Percentiles rank a stretch among this genome's conserved stretches.
Conservation (phyloP, 2,797 vertebrate genomes). For the Enteromius anoplus region DNA sequence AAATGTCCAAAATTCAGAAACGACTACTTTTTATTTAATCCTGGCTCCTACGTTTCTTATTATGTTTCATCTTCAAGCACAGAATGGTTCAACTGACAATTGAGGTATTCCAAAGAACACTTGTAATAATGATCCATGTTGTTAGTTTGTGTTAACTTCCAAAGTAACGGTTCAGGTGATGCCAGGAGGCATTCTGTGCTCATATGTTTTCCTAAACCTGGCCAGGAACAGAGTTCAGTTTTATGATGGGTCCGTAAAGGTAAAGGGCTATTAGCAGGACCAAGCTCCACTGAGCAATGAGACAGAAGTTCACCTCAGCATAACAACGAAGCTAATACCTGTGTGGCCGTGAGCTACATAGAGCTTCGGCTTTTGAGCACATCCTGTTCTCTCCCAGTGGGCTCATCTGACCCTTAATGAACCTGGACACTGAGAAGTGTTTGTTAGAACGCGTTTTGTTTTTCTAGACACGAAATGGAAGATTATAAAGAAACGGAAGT, state of each 20-base stretch:
- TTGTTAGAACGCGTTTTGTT: background rate
- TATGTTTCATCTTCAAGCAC: background rate
- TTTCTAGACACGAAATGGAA: background rate
- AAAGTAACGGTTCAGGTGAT: background rate
- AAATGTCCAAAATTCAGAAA: too few relatives aligned
- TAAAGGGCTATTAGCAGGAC: conserved; percentile 59
- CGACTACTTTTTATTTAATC: too few relatives aligned
- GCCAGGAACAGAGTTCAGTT: conserved; percentile 65
- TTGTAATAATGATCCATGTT: background rate
- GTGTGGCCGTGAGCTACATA: background rate
- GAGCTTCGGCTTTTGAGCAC: background rate
- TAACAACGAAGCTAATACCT: conserved; percentile 40
- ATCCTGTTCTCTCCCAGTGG: background rate
- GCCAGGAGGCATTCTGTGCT: background rate
- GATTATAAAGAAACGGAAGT: background rate
- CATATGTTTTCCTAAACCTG: conserved; percentile 31
- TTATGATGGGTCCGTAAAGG: conserved; percentile 68
- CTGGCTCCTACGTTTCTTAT: too few relatives aligned
- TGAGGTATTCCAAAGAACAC: background rate
- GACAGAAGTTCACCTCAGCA: conserved; percentile 56
- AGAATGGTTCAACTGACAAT: background rate
- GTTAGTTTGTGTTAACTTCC: background rate
- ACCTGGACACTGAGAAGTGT: background rate
- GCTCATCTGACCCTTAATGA: background rate
- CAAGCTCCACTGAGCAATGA: conserved; percentile 66